A percentile compares a stretch with the other conserved stretches of the same genome.
phyloP scores from a whole-genome alignment of 2,113 vertebrate genomes.

The Alligator sinensis region DNA sequence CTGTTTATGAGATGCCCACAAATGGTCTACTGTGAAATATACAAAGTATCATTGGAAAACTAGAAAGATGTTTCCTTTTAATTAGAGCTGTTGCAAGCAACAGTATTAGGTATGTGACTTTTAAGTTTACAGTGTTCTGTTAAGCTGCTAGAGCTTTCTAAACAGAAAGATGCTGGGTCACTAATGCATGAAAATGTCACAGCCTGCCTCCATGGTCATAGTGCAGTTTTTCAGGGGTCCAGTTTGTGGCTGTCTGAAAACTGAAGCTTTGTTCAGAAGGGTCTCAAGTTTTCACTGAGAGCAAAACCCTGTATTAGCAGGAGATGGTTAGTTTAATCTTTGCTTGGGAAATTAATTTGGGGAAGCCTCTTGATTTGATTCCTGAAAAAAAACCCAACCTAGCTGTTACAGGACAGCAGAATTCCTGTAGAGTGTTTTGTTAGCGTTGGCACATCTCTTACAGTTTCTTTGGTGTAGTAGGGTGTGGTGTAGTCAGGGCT shows the following conservation, averaged over 20 bases:
- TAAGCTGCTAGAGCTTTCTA: neutral
- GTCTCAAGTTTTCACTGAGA: neutral
- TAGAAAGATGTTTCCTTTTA: neutral
- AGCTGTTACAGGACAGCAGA: neutral
- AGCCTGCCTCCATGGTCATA: neutral
- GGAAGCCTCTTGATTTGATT: neutral
- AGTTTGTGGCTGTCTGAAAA: neutral
- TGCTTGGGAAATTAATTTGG: neutral
- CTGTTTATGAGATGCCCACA: rapidly evolving
- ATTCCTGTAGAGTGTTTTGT: neutral
- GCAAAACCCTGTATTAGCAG: neutral
- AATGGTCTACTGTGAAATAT: neutral
- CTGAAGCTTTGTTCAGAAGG: neutral
- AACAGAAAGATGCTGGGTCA: neutral
- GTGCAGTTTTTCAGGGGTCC: neutral
- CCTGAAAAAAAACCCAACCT: neutral
- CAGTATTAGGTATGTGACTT: neutral
- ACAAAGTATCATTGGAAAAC: neutral
- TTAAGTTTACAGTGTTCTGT: neutral
- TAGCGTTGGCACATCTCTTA: neutral
- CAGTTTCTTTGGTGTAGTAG: neutral
- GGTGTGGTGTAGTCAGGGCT: neutral
- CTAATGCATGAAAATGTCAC: neutral
- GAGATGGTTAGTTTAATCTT: neutral
- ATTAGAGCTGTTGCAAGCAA: neutral